phyloP scores from a whole-genome alignment of 2,113 vertebrate genomes.

The Varanus salvator region DNA sequence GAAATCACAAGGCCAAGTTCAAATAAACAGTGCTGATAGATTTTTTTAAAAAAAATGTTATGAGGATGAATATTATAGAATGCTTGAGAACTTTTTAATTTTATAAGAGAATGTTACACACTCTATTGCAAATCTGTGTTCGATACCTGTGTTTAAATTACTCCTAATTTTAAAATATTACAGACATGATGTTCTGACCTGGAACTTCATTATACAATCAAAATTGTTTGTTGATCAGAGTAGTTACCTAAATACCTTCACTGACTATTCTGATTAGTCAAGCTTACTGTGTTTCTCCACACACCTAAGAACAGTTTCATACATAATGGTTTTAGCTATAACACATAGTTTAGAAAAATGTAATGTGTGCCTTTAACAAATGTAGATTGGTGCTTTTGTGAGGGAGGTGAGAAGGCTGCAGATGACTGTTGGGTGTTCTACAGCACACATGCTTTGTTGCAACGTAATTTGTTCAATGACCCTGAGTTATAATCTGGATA shows the following conservation, averaged over 20 bases:
- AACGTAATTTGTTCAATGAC: slow-evolving; percentile 6
- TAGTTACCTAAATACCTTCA: neutral
- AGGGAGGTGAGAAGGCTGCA: neutral
- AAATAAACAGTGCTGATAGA: slow-evolving; percentile 34
- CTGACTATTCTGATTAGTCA: neutral
- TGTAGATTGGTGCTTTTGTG: neutral
- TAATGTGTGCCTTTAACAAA: slow-evolving; percentile 1
- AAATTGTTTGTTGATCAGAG: neutral
- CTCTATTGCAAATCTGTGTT: slow-evolving; percentile 32
- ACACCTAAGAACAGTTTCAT: neutral
- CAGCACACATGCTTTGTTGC: neutral
- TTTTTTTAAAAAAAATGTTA: slow-evolving; percentile 12
- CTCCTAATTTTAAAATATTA: slow-evolving; percentile 27
- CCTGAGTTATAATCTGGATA: neutral
- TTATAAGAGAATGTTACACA: slow-evolving; percentile 31
- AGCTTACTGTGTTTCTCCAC: neutral
- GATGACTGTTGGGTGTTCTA: neutral
- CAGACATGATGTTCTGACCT: slow-evolving; percentile 27
- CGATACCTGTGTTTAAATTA: slow-evolving; percentile 26
- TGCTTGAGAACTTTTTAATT: slow-evolving; percentile 1
- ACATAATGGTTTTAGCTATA: neutral
- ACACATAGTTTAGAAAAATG: neutral
- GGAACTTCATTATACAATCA: neutral
- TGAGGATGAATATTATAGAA: slow-evolving; percentile 18
- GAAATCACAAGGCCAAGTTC: slow-evolving; percentile 29